Evolutionary conservation across 2,797 vertebrate species (phyloP), one percentile per base, ranked within the genome.

Genomic region (Girardinus metallicus): DNA sequence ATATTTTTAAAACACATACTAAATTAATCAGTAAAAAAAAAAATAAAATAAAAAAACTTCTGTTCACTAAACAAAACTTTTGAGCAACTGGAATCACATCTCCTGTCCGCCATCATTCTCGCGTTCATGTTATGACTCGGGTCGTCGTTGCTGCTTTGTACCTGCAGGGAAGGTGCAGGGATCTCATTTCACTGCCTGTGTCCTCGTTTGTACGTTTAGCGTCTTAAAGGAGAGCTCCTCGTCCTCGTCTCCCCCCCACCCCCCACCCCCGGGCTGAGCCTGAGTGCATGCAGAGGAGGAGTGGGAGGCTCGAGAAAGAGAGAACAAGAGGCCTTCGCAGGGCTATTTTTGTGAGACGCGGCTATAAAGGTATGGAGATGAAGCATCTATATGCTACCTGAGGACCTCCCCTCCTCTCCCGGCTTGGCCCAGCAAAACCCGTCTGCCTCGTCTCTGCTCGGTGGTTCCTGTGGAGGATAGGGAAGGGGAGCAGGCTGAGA

Each of bases 281-380:
- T 75, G 85, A 92, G 89, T 79, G 82, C 83, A 82, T 80, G 88
- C 39, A 73, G 91, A 88, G 83, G 84, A 89, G 85, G 86, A 85
- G 89, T 83, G 84, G 83, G 90, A 88, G 84, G 82, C 49, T 62
- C 55, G 77, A 75, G 71, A 82, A 79, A 74, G 75, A 12, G 70
- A 78, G 80, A 34, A 23, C 79, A 51, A 57, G 70, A 87, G 83
- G 84, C 84, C 82, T 87, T 73, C 79, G 79, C 77, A 74, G 83
- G 86, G 89, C 89, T 94, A 93, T 94, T 94, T 94, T 92, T 94
- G 93, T 44, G 80, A 90, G 89, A 73, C 85, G 89, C 84, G 91
- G 91, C 93, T 87, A 94, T 91, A 92, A 92, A 94, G 92, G 90
- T 89, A 92, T 86, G 85, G 88, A 91, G 93, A 91, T 90, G 88